Base-by-base conservation (phyloP, 1,140 invertebrate species). In the Drosophila bocki region DNA sequence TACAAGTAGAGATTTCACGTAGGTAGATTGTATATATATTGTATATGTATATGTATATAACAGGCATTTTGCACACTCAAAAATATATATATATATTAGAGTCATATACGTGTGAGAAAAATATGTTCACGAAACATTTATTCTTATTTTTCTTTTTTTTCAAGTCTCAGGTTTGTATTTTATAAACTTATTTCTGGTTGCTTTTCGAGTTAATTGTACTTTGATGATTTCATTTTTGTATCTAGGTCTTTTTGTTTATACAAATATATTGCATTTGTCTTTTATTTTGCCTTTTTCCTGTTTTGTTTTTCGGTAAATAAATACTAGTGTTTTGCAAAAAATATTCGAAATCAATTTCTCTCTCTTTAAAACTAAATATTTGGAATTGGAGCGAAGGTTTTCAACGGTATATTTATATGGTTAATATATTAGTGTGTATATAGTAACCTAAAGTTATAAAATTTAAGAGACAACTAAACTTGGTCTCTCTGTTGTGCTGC, bases 351-450 rank as follows among this genome's bases (percentile, higher is more conserved):
- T 63, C 53, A 58, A 35, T 48, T 47, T 72, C 17, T 69, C 22
- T 69, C 32, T 78, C 56, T 90, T 82, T 82, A 32, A 45, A 80
- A 91, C 85, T 90, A 86, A 76, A 80, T 90, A 85, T 90, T 90
- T 90, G 85, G 85, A 90, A 90, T 90, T 82, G 82, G 82, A 90
- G 85, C 86, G 82, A 90, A 90, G 85, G 80, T 81, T 82, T 70
- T 74, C 57, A 64, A 69, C 19, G 50, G 39, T 77, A 64, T 39
- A 54, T 68, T 45, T 75, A 63, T 65, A 57, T 35, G 50, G 58
- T 42, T 44, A 65, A 54, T 80, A 63, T 57, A 51, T 32, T 19
- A 70, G 39, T 75, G 60, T 75, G 44, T 50, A 56, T 44, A 61
- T 56, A 70, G 53, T 88, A 82, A 78, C 62, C 64, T 78, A 83